phyloP scores from a whole-genome alignment of 2,888 invertebrate species.

The Eledone cirrhosa region DNA sequence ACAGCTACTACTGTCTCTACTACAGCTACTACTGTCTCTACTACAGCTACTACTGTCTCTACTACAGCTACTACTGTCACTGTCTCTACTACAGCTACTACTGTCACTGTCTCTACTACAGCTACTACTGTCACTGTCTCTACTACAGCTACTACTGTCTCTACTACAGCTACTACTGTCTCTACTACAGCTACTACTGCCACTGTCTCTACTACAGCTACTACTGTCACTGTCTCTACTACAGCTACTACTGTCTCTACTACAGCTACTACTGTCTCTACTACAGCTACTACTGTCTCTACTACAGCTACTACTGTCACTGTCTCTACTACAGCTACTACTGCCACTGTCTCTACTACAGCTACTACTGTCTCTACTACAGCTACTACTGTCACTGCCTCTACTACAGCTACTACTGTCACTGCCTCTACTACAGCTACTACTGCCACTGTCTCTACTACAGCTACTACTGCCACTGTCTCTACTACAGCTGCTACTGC shows the following conservation, averaged over 20 bases:
- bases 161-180: background rate
- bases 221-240: conserved; percentile 8
- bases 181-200: conserved; percentile 19
- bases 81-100: background rate
- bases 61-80: conserved; percentile 1
- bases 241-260: conserved; percentile 8
- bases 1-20: conserved; percentile 15
- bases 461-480: too few species aligned
- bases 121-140: background rate
- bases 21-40: conserved; percentile 16
- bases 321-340: too few species aligned
- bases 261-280: conserved; percentile 12
- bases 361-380: conserved; percentile 11
- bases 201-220: too few species aligned
- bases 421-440: conserved; percentile 7
- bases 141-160: background rate
- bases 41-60: conserved; percentile 1
- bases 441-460: too few species aligned
- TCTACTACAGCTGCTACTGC: too few species aligned
- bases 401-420: conserved; percentile 16
- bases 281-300: background rate
- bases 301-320: background rate
- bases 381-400: conserved; percentile 3
- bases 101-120: background rate
- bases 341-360: too few species aligned